Conservation (phyloP, 1,140 invertebrate species). For the Nasonia vitripennis region DNA sequence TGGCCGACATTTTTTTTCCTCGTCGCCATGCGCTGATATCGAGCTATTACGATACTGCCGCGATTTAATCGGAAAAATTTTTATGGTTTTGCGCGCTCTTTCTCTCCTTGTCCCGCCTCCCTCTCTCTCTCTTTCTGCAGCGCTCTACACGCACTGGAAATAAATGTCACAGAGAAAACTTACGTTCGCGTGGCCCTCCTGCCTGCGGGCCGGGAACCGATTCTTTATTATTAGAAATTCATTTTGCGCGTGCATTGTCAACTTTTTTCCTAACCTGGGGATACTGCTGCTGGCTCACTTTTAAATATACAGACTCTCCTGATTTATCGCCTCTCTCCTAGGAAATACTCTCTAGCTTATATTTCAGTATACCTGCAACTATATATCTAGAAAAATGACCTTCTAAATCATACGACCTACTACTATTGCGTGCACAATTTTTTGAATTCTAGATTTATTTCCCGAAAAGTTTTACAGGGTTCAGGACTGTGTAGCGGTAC, state of each 20-base stretch:
- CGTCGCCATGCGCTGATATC: background rate
- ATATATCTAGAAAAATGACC: background rate
- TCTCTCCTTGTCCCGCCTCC: background rate
- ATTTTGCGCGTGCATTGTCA: background rate
- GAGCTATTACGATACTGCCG: background rate
- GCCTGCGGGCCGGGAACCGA: background rate
- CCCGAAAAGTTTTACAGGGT: background rate
- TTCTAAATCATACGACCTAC: background rate
- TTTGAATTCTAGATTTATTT: background rate
- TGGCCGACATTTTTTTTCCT: background rate
- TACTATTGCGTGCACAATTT: background rate
- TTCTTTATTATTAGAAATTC: conserved; percentile 5
- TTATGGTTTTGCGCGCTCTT: background rate
- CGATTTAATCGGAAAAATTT: background rate
- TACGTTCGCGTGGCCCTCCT: background rate
- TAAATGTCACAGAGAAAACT: background rate
- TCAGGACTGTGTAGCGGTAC: background rate
- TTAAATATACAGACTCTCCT: background rate
- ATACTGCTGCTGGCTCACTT: background rate
- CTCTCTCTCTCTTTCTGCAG: background rate
- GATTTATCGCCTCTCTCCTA: background rate
- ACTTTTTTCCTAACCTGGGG: background rate
- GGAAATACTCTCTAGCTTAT: background rate
- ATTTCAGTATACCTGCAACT: background rate
- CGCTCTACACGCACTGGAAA: background rate